These are phyloP conservation scores for Hipparchia semele DNA, from an alignment of 2,888 invertebrate species.

Conservation along the genomic window DNA sequence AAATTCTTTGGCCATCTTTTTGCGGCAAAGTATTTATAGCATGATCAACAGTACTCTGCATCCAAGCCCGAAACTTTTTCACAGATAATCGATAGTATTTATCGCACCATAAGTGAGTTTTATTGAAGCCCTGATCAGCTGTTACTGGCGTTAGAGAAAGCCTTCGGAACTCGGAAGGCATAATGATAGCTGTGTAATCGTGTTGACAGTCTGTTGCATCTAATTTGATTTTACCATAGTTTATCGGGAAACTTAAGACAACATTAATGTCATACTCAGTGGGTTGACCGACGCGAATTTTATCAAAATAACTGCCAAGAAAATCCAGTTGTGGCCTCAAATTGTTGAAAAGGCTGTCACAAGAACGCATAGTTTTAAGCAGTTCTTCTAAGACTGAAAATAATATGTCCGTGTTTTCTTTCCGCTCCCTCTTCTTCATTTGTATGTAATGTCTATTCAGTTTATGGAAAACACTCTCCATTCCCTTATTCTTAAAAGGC, in stretches of 20 bases:
- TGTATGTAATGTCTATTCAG: slow-evolving; percentile 54
- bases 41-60: slow-evolving; percentile 61
- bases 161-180: slow-evolving; percentile 65
- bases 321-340: slow-evolving; percentile 62
- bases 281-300: slow-evolving; percentile 61
- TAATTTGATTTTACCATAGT: slow-evolving; percentile 56
- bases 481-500: slow-evolving; percentile 39
- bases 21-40: slow-evolving; percentile 52
- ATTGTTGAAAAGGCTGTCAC: slow-evolving; percentile 53
- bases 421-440: slow-evolving; percentile 54
- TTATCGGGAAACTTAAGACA: slow-evolving; percentile 55
- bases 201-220: slow-evolving; percentile 46
- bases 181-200: slow-evolving; percentile 54
- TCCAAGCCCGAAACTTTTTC: slow-evolving; percentile 56
- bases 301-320: slow-evolving; percentile 65
- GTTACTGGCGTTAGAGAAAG: slow-evolving; percentile 52
- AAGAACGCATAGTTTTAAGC: slow-evolving; percentile 52
- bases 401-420: slow-evolving; percentile 55
- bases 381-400: slow-evolving; percentile 54
- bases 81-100: slow-evolving; percentile 51
- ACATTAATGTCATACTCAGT: slow-evolving; percentile 66
- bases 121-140: slow-evolving; percentile 54
- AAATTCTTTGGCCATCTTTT: slow-evolving; percentile 49
- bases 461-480: slow-evolving; percentile 55
- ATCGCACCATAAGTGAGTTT: slow-evolving; percentile 61